Percentiles rank a stretch among this genome's conserved stretches.
phyloP scores from a whole-genome alignment of 1,140 invertebrate genomes.

The Physella acuta region DNA sequence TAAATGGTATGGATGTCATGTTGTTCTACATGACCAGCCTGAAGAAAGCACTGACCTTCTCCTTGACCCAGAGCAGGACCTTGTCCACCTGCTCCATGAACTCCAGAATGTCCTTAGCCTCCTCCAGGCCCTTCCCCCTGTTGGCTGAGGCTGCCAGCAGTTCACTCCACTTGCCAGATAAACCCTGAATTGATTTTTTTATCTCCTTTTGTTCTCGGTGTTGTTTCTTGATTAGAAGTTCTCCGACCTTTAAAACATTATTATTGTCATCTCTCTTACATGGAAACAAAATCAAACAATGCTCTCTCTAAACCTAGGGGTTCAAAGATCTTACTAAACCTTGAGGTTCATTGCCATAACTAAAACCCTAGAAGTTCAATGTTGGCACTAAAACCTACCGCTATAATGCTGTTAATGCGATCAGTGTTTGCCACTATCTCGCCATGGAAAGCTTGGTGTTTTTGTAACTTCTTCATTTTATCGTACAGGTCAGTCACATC shows the following conservation, averaged over 20 bases:
- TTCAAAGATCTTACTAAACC: too few species aligned
- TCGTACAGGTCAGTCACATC: conserved; percentile 91
- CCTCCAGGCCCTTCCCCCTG: conserved; percentile 85
- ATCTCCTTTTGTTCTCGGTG: conserved; percentile 74
- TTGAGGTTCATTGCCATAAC: too few species aligned
- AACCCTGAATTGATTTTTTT: conserved; percentile 69
- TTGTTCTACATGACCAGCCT: too few species aligned
- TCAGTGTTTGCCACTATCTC: conserved; percentile 87
- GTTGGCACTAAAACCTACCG: conserved; percentile 64
- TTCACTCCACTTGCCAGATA: conserved; percentile 78
- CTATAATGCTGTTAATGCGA: conserved; percentile 80
- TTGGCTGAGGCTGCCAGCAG: conserved; percentile 78
- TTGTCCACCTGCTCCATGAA: conserved; percentile 96
- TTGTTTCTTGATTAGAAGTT: conserved; percentile 62
- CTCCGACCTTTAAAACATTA: conserved; percentile 36
- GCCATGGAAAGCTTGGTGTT: conserved; percentile 96
- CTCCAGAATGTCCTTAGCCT: conserved; percentile 94
- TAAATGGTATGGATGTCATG: too few species aligned
- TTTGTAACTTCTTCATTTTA: conserved; percentile 97
- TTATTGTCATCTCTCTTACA: too few species aligned
- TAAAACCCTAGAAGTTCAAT: too few species aligned
- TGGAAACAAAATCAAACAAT: too few species aligned
- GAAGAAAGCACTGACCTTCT: too few species aligned
- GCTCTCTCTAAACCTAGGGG: too few species aligned
- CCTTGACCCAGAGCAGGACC: conserved; percentile 93